Evolutionary conservation across 1,140 invertebrate species (phyloP).

Genomic region (Leptinotarsa texana): DNA sequence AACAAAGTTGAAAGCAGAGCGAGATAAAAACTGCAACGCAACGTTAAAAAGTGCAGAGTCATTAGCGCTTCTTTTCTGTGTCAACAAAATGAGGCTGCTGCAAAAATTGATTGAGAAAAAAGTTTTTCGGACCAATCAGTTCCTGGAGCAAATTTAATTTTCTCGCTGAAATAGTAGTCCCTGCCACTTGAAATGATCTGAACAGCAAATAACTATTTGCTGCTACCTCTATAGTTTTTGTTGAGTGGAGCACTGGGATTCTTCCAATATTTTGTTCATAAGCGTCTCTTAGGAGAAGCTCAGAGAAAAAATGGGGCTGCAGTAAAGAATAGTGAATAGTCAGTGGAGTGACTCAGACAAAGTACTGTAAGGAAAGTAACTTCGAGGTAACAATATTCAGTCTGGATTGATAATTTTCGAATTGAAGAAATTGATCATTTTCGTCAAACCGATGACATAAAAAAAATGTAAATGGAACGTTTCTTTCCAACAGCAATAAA

Average conservation of each 20-base stretch:
- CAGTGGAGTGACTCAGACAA: too few species aligned
- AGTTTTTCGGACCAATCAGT: slow-evolving; percentile 21
- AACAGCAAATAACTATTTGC: slow-evolving; percentile 13
- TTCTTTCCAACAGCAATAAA: too few species aligned
- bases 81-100: slow-evolving; percentile 19
- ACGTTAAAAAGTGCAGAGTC: slow-evolving; percentile 24
- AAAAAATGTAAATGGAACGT: too few species aligned
- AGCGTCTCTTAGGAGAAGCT: too few species aligned
- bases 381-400: too few species aligned
- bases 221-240: background rate
- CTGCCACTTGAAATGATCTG: background rate
- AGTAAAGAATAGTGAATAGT: too few species aligned
- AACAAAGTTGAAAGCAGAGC: background rate
- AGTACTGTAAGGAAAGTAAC: too few species aligned
- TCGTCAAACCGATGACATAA: too few species aligned
- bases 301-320: too few species aligned
- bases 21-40: slow-evolving; percentile 16
- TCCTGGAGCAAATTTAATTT: slow-evolving; percentile 22
- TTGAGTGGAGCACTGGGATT: background rate
- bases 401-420: too few species aligned
- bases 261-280: background rate
- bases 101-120: slow-evolving; percentile 26
- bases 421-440: too few species aligned
- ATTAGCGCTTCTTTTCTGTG: slow-evolving; percentile 26
- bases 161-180: background rate